Evolutionary conservation across 1,140 invertebrate genomes (phyloP).

Genomic region (Tribolium madens): DNA sequence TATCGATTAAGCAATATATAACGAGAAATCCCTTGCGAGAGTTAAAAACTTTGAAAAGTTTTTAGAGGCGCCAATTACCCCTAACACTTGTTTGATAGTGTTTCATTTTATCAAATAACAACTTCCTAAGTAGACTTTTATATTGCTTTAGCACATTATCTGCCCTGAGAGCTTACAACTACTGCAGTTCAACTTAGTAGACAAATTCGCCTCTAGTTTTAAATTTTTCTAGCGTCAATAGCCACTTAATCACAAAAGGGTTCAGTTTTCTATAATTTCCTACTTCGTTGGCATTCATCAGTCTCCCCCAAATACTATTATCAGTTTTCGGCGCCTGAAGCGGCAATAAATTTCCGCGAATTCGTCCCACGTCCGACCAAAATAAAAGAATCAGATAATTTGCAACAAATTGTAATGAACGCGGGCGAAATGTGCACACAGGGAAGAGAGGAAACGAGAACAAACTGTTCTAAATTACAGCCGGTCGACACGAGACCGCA

Average conservation of each 20-base stretch:
- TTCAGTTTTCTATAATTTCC: too few species aligned
- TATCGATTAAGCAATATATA: constrained; percentile 36
- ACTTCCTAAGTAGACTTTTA: constrained; percentile 47
- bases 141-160: constrained; percentile 43
- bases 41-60: constrained; percentile 36
- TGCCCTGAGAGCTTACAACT: background rate
- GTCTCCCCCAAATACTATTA: background rate
- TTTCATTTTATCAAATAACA: constrained; percentile 46
- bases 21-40: constrained; percentile 11
- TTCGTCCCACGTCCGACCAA: background rate
- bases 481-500: constrained; percentile 14
- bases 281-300: too few species aligned
- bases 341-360: background rate
- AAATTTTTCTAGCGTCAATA: too few species aligned
- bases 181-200: background rate
- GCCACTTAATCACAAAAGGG: too few species aligned
- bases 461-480: constrained; percentile 27
- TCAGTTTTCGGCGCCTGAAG: background rate
- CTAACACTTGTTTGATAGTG: constrained; percentile 45
- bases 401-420: constrained; percentile 25
- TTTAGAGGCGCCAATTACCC: constrained; percentile 42
- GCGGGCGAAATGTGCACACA: constrained; percentile 5
- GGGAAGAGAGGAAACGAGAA: constrained; percentile 9
- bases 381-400: constrained; percentile 2
- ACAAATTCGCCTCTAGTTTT: constrained; percentile 1